Conservation (phyloP, 2,888 invertebrate species). For the Tiliacea citrago region DNA sequence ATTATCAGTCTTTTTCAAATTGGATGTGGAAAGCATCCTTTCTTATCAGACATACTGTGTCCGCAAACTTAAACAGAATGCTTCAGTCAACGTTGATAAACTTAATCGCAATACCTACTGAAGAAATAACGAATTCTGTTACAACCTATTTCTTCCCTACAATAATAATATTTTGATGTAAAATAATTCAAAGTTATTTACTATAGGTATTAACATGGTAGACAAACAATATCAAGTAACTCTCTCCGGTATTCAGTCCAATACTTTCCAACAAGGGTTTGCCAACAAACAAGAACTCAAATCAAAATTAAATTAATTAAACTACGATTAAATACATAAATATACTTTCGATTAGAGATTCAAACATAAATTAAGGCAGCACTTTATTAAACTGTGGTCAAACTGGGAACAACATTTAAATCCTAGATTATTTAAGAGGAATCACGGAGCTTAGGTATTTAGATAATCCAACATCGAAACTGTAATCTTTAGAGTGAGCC, state of each 20-base stretch:
- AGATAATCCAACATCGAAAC: slow-evolving; percentile 39
- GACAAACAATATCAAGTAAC: slow-evolving; percentile 27
- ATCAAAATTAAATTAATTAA: slow-evolving; percentile 55
- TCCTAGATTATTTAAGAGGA: slow-evolving; percentile 27
- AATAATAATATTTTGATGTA: too few species aligned
- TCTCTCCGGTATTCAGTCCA: slow-evolving; percentile 8
- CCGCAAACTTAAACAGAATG: background rate
- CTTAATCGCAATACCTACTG: background rate
- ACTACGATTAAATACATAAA: slow-evolving; percentile 33
- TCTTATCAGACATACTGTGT: background rate
- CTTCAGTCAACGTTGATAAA: background rate
- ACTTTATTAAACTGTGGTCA: slow-evolving; percentile 32
- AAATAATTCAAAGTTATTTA: background rate
- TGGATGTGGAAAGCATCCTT: background rate
- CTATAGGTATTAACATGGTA: background rate
- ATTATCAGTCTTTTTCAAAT: too few species aligned
- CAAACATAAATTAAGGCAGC: slow-evolving; percentile 40
- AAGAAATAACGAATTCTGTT: background rate
- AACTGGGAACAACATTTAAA: slow-evolving; percentile 31
- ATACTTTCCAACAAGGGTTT: slow-evolving; percentile 31
- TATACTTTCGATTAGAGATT: slow-evolving; percentile 25
- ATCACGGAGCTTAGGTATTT: slow-evolving; percentile 38
- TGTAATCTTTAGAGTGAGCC: slow-evolving; percentile 41
- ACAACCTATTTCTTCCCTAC: background rate
- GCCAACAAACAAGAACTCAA: slow-evolving; percentile 48